phyloP scores from a whole-genome alignment of 2,888 invertebrate species.

The Hypolimnas misippus region DNA sequence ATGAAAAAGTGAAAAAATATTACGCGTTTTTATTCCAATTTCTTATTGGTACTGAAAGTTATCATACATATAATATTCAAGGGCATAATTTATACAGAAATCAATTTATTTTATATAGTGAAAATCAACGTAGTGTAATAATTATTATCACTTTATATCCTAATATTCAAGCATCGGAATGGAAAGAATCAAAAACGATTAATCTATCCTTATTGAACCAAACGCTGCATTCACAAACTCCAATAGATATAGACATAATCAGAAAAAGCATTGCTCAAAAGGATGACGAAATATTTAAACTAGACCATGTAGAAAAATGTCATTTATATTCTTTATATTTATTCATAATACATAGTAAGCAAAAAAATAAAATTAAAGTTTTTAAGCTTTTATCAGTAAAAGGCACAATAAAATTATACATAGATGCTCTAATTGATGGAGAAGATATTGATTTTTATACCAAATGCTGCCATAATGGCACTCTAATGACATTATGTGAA shows the following conservation, averaged over 20 bases:
- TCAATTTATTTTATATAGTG: conserved; percentile 35
- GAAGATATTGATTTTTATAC: conserved; percentile 51
- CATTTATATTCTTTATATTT: conserved; percentile 61
- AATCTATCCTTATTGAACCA: conserved; percentile 50
- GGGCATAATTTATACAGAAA: conserved; percentile 54
- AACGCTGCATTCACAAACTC: conserved; percentile 48
- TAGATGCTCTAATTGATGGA: conserved; percentile 52
- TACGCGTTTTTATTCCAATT: conserved; percentile 52
- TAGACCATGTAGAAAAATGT: conserved; percentile 50
- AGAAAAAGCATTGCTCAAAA: conserved; percentile 50
- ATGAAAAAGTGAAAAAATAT: conserved; percentile 31
- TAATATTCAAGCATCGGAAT: conserved; percentile 16
- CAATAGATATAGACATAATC: conserved; percentile 66
- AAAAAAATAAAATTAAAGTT: conserved; percentile 56
- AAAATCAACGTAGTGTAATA: conserved; percentile 52
- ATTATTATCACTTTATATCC: conserved; percentile 64
- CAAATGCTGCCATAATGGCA: conserved; percentile 38
- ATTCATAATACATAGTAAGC: conserved; percentile 57
- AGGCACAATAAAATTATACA: conserved; percentile 64
- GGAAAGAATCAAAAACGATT: conserved; percentile 32
- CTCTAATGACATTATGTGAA: conserved; percentile 26
- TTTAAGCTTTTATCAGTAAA: conserved; percentile 59
- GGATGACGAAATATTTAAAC: conserved; percentile 40
- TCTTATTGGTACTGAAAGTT: conserved; percentile 56
- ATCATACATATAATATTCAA: conserved; percentile 62